Percentiles rank a stretch among this genome's conserved stretches.
Evolutionary conservation across 2,113 vertebrate genomes (phyloP).

Genomic region (Odontesthes bonariensis): DNA sequence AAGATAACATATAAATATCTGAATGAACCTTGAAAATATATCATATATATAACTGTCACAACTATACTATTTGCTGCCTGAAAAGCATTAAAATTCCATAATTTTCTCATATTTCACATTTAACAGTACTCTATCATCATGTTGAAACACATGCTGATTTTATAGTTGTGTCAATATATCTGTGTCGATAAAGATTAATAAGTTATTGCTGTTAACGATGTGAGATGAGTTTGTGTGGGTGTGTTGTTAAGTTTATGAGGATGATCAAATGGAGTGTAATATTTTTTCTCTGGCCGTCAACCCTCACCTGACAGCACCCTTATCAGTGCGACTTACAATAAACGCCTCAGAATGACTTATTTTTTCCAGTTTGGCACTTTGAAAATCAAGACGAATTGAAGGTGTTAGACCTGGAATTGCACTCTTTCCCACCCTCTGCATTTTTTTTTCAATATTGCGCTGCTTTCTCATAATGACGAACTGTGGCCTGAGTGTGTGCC

Average conservation of each 20-base stretch:
- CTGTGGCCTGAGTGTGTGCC: conserved; percentile 25
- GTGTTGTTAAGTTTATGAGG: conserved; percentile 6
- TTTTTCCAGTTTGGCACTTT: not conserved
- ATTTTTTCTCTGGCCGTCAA: conserved; percentile 26
- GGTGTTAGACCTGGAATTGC: not conserved
- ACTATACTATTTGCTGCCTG: too few species aligned
- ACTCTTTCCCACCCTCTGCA: not conserved
- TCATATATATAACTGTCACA: too few species aligned
- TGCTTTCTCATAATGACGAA: conserved; percentile 23
- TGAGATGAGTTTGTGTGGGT: conserved; percentile 31
- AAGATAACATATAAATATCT: too few species aligned
- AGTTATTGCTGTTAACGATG: not conserved
- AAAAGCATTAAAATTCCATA: too few species aligned
- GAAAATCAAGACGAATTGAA: not conserved
- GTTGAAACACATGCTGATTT: too few species aligned
- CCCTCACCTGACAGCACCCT: conserved; percentile 47
- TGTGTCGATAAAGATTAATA: not conserved
- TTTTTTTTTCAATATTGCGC: conserved; percentile 16
- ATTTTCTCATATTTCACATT: too few species aligned
- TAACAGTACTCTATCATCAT: too few species aligned
- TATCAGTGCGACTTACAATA: not conserved
- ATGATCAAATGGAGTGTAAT: conserved; percentile 26
- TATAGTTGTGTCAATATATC: too few species aligned
- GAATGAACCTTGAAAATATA: too few species aligned
- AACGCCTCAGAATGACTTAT: conserved; percentile 23